A percentile compares a stretch with the other conserved stretches of the same genome.
phyloP scores from a whole-genome alignment of 1,140 invertebrate species.

The Ganaspis sp. region DNA sequence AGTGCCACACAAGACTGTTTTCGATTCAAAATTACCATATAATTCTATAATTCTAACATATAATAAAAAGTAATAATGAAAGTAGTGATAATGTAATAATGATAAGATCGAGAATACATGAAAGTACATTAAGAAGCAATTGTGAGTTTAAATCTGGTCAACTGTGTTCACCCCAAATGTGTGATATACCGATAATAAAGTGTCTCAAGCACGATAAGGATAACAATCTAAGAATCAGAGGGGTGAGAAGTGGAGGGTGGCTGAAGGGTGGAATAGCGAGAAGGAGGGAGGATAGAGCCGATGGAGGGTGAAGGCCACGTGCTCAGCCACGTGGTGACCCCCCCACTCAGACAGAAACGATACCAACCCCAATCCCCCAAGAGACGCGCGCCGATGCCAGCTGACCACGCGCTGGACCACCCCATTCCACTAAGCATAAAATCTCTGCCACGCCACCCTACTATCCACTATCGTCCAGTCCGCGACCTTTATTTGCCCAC shows the following conservation, averaged over 20 bases:
- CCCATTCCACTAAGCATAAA: slow-evolving; percentile 62
- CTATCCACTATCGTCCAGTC: slow-evolving; percentile 32
- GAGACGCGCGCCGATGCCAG: slow-evolving; percentile 65
- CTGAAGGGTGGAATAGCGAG: slow-evolving; percentile 40
- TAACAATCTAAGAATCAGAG: slow-evolving; percentile 35
- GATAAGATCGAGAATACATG: neutral
- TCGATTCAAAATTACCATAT: neutral
- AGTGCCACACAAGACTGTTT: neutral
- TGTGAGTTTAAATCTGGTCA: neutral
- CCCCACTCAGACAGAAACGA: slow-evolving; percentile 50
- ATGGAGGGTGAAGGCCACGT: slow-evolving; percentile 68
- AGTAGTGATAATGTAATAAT: neutral
- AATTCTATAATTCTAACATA: neutral
- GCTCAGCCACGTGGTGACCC: slow-evolving; percentile 71
- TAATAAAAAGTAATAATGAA: neutral
- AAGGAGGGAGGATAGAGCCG: slow-evolving; percentile 46
- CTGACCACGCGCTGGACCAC: slow-evolving; percentile 74
- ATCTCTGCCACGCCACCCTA: slow-evolving; percentile 53
- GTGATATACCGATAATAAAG: slow-evolving; percentile 4
- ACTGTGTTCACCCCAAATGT: neutral
- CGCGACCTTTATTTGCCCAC: slow-evolving; percentile 47
- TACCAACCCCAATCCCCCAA: slow-evolving; percentile 33
- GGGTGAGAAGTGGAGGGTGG: slow-evolving; percentile 38
- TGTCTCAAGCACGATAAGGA: neutral
- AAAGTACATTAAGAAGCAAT: neutral